A percentile compares a stretch with the other conserved stretches of the same genome.
Conservation (phyloP, 2,888 invertebrate genomes). For the Cheilosia pagana region DNA sequence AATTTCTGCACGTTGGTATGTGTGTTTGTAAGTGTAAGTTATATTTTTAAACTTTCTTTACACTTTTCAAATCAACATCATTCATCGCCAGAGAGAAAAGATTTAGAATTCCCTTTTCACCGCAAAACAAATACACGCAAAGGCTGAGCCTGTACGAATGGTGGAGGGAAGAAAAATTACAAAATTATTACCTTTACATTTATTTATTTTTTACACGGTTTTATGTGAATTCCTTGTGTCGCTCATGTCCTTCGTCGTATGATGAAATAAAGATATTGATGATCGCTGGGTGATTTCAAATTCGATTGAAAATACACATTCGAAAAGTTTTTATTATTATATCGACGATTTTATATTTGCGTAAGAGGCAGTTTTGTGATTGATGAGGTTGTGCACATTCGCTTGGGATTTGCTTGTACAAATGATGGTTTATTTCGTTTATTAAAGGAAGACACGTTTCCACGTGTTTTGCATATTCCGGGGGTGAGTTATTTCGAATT, state of each 20-base stretch:
- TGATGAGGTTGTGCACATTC: conserved; percentile 26
- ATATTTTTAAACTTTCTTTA: conserved; percentile 57
- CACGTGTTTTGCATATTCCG: no score
- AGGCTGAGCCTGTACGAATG: no score
- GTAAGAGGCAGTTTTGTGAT: conserved; percentile 23
- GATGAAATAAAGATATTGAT: conserved; percentile 36
- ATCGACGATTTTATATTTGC: not conserved
- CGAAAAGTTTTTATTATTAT: conserved; percentile 26
- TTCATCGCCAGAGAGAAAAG: conserved; percentile 47
- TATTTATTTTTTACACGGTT: conserved; percentile 7
- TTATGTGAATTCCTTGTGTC: conserved; percentile 33
- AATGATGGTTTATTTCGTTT: no score
- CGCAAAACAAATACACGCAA: not conserved
- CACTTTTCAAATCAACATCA: conserved; percentile 66
- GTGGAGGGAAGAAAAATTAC: conserved; percentile 38
- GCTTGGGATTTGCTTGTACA: no score
- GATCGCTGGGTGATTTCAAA: conserved; percentile 37
- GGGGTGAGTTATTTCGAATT: no score
- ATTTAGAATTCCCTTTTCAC: conserved; percentile 30
- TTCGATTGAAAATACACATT: conserved; percentile 46
- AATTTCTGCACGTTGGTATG: conserved; percentile 19
- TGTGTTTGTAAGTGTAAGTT: conserved; percentile 36
- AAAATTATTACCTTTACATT: conserved; percentile 54
- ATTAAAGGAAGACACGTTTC: no score
- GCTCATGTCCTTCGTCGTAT: conserved; percentile 6